A percentile compares a stretch with the other conserved stretches of the same genome.
phyloP scores from a whole-genome alignment of 1,140 invertebrate species.

The Wiebesia pumilae region DNA sequence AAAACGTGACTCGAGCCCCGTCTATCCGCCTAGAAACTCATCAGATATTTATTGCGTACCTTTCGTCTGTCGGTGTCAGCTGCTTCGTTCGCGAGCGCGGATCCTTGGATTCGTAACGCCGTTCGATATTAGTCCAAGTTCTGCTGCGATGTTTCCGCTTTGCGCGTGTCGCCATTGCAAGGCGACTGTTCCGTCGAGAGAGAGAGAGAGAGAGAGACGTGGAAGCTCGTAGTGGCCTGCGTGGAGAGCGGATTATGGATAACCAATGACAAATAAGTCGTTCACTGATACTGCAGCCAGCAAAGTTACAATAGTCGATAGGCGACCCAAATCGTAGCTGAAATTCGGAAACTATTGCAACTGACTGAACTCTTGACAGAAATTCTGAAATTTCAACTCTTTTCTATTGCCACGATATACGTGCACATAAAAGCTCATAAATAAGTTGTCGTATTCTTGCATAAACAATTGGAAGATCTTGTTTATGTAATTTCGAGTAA shows the following conservation, averaged over 20 bases:
- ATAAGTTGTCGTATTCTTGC: too few relatives aligned
- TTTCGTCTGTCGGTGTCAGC: conserved; percentile 58
- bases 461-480: not conserved
- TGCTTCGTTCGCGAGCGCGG: conserved; percentile 30
- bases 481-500: not conserved
- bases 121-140: not conserved
- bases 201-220: too few relatives aligned
- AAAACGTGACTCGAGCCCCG: conserved; percentile 61
- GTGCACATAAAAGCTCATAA: too few relatives aligned
- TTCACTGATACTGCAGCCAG: not conserved
- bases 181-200: not conserved
- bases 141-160: not conserved
- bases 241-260: not conserved
- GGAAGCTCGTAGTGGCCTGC: not conserved
- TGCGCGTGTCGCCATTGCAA: not conserved
- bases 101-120: not conserved
- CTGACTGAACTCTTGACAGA: too few relatives aligned
- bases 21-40: conserved; percentile 72
- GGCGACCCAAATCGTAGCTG: not conserved
- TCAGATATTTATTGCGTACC: conserved; percentile 74
- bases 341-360: not conserved
- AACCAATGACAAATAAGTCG: not conserved
- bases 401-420: too few relatives aligned
- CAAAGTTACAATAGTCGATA: too few relatives aligned
- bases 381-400: too few relatives aligned